Evolutionary conservation across 2,113 vertebrate genomes (phyloP).

Genomic region (Columba janthina): DNA sequence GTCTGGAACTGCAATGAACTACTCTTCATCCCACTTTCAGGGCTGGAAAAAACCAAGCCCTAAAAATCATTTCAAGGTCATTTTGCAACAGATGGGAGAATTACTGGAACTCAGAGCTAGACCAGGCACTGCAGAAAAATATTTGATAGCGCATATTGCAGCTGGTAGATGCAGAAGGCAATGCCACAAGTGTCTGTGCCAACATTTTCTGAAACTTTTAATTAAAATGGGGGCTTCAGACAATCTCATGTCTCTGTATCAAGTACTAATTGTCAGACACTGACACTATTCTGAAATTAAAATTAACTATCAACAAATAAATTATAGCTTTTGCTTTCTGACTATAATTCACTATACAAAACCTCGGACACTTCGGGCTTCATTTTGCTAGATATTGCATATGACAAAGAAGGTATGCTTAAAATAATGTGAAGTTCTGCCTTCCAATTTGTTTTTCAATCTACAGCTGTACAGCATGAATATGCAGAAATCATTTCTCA

Average conservation of each 20-base stretch:
- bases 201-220: slow-evolving; percentile 44
- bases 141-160: slow-evolving; percentile 33
- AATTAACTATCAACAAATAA: slow-evolving; percentile 23
- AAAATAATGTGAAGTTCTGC: neutral
- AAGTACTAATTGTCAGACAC: neutral
- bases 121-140: slow-evolving; percentile 25
- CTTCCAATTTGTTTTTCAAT: neutral
- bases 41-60: neutral
- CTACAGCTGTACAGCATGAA: neutral
- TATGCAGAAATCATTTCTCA: neutral
- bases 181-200: neutral
- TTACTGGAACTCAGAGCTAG: slow-evolving; percentile 48
- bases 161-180: slow-evolving; percentile 43
- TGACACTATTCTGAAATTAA: neutral
- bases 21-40: neutral
- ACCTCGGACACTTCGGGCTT: neutral
- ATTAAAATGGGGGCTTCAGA: slow-evolving; percentile 52
- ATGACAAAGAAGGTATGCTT: neutral
- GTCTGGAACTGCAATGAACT: neutral
- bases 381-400: neutral
- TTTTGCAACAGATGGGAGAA: slow-evolving; percentile 53
- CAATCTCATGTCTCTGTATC: neutral
- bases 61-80: slow-evolving; percentile 59
- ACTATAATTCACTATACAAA: neutral
- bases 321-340: neutral